Evolutionary conservation across 92 coral and sea anemone genomes (phyloP).

Genomic region (Nematostella vectensis): DNA sequence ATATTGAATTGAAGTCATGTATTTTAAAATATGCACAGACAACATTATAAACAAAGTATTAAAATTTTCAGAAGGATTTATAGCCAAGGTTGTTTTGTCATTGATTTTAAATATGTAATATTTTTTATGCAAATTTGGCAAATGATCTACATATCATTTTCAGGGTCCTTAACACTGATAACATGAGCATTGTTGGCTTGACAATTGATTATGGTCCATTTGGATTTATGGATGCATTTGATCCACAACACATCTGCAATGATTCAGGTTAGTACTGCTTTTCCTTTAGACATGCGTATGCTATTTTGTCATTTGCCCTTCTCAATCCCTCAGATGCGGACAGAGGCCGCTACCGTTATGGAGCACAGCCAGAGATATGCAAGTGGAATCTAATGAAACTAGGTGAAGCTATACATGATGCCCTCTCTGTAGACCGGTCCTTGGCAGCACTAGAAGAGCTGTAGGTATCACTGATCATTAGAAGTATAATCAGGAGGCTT

Average conservation of each 20-base stretch:
- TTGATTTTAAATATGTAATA: too few relatives aligned
- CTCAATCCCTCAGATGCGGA: too few relatives aligned
- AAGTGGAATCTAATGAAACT: constrained; percentile 88
- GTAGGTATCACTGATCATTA: constrained; percentile 34
- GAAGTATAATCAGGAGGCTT: not conserved
- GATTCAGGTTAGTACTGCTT: constrained; percentile 61
- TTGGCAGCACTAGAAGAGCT: constrained; percentile 68
- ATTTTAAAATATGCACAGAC: too few relatives aligned
- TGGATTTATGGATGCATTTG: constrained; percentile 89
- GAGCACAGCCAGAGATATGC: constrained; percentile 90
- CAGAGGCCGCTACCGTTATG: constrained; percentile 70
- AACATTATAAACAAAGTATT: too few relatives aligned
- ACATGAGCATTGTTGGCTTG: constrained; percentile 89
- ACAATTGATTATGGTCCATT: constrained; percentile 99
- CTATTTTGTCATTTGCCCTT: too few relatives aligned
- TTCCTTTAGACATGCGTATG: not conserved
- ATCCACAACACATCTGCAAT: constrained; percentile 81
- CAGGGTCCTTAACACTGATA: constrained; percentile 95
- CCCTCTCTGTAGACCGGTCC: constrained; percentile 70
- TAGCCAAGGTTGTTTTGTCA: too few relatives aligned
- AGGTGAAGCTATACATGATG: constrained; percentile 85
- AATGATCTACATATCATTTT: too few relatives aligned
- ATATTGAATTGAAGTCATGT: too few relatives aligned
- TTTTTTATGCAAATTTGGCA: too few relatives aligned
- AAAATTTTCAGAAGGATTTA: too few relatives aligned